phyloP scores from a whole-genome alignment of 2,888 invertebrate genomes.

The Lobophora halterata region DNA sequence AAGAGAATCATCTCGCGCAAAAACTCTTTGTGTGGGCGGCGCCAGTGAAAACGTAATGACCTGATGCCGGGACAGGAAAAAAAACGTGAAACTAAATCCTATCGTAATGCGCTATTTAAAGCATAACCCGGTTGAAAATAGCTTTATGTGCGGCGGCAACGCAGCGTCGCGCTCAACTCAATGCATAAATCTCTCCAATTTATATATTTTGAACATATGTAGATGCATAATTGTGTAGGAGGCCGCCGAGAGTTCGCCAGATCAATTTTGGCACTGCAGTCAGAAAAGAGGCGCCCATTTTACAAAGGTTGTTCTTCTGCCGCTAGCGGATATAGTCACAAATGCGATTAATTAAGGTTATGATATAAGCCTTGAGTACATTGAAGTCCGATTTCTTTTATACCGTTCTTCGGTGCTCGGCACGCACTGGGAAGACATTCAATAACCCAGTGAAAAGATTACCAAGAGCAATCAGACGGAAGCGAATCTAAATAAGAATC shows the following conservation, averaged over 20 bases:
- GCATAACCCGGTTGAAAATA: conserved; percentile 79
- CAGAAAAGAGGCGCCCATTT: conserved; percentile 10
- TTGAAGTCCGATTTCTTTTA: conserved; percentile 55
- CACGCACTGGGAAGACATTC: conserved; percentile 78
- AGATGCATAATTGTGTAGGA: conserved; percentile 59
- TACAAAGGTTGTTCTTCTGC: too few species aligned
- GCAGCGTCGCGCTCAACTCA: conserved; percentile 69
- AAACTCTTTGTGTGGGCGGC: conserved; percentile 66
- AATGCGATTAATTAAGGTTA: conserved; percentile 2
- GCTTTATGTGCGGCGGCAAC: conserved; percentile 75
- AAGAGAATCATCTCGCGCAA: conserved; percentile 55
- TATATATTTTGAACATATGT: conserved; percentile 72
- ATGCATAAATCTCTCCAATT: conserved; percentile 78
- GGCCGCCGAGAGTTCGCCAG: conserved; percentile 20
- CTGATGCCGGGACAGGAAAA: conserved; percentile 71
- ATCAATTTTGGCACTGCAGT: conserved; percentile 1
- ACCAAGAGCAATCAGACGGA: conserved; percentile 81
- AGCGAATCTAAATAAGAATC: conserved; percentile 82
- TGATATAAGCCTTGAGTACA: conserved; percentile 50
- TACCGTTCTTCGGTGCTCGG: conserved; percentile 54
- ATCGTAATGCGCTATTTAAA: conserved; percentile 80
- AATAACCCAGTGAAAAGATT: conserved; percentile 80
- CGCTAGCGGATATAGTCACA: too few species aligned
- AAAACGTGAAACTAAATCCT: conserved; percentile 80
- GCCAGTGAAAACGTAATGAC: conserved; percentile 57